Evolutionary conservation across 2,888 invertebrate genomes (phyloP).

Genomic region (Incurvaria masculella): DNA sequence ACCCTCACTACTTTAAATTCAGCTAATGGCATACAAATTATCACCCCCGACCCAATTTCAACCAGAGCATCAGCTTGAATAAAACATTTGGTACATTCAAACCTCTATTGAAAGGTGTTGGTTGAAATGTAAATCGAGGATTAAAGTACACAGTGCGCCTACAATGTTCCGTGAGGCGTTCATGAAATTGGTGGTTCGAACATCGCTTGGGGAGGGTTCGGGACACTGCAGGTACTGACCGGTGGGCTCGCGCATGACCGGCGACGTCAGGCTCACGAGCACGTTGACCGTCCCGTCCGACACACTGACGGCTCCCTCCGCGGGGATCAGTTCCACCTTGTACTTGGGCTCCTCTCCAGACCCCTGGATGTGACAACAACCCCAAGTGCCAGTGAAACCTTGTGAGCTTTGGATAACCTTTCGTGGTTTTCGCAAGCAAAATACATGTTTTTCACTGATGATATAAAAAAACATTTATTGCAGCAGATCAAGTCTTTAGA

Average conservation of each 20-base stretch:
- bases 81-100: too few relatives aligned
- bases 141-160: too few relatives aligned
- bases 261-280: constrained; percentile 88
- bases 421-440: not conserved
- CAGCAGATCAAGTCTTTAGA: too few relatives aligned
- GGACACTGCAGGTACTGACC: constrained; percentile 34
- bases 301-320: constrained; percentile 82
- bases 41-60: too few relatives aligned
- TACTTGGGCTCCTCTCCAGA: constrained; percentile 57
- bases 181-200: constrained; percentile 37
- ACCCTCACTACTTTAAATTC: too few relatives aligned
- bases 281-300: constrained; percentile 77
- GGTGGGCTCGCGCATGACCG: constrained; percentile 81
- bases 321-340: constrained; percentile 78
- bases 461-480: too few relatives aligned
- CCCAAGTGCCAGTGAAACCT: not conserved
- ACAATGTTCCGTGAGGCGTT: constrained; percentile 8
- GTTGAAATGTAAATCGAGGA: too few relatives aligned
- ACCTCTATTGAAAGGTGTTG: too few relatives aligned
- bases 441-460: not conserved
- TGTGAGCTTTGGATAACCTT: not conserved
- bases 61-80: too few relatives aligned
- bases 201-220: constrained; percentile 17
- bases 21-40: too few relatives aligned
- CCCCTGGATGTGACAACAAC: constrained; percentile 20